Evolutionary conservation across 2,113 vertebrate genomes (phyloP).

Genomic region (Ictalurus furcatus): DNA sequence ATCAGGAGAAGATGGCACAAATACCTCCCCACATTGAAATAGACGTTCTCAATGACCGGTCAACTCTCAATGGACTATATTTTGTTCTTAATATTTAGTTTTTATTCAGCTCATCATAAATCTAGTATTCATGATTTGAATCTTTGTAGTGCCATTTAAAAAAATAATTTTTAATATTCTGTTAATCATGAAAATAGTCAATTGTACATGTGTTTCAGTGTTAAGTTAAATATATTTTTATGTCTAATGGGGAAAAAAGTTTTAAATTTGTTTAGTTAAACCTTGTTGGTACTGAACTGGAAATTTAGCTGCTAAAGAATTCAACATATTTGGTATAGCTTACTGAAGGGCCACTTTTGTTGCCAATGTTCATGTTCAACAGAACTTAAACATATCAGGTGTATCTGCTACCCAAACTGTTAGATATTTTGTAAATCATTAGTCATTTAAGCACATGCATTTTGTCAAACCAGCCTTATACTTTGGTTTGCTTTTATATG

Average conservation of each 20-base stretch:
- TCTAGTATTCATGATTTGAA: constrained; percentile 84
- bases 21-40: constrained; percentile 91
- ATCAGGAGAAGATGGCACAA: constrained; percentile 66
- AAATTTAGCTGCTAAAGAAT: constrained; percentile 86
- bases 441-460: constrained; percentile 77
- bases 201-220: background rate
- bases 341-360: constrained; percentile 56
- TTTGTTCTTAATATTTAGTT: constrained; percentile 76
- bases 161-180: constrained; percentile 50
- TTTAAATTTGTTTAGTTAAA: constrained; percentile 47
- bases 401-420: constrained; percentile 76
- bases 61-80: constrained; percentile 66
- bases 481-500: constrained; percentile 59
- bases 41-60: constrained; percentile 74
- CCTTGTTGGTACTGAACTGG: constrained; percentile 70
- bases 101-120: constrained; percentile 79
- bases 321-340: constrained; percentile 64
- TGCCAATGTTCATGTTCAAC: constrained; percentile 41
- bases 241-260: constrained; percentile 67
- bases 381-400: constrained; percentile 51
- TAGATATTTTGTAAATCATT: constrained; percentile 74
- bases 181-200: background rate
- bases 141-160: constrained; percentile 87
- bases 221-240: constrained; percentile 60
- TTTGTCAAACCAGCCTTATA: constrained; percentile 75